A percentile compares a stretch with the other conserved stretches of the same genome.
These are phyloP conservation scores for Dendrolimus punctatus DNA, from an alignment of 1,140 invertebrate species.

Conservation along the genomic window DNA sequence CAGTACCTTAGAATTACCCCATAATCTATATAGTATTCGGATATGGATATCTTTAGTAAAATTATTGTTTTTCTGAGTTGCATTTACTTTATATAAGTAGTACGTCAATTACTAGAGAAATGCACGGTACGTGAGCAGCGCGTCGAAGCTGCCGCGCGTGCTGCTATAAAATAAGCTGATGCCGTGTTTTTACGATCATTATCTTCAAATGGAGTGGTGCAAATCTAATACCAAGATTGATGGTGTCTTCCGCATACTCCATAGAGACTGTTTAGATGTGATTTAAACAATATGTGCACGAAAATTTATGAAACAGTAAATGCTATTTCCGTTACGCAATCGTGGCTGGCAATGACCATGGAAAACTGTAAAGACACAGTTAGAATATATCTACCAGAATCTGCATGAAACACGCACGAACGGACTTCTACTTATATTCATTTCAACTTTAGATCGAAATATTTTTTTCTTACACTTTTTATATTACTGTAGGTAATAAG, in stretches of 20 bases:
- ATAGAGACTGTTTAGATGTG: slow-evolving; percentile 7
- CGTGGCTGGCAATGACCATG: slow-evolving; percentile 16
- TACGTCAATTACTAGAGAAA: slow-evolving; percentile 4
- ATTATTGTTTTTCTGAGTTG: too few species aligned
- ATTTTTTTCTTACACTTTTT: background rate
- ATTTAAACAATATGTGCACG: slow-evolving; percentile 13
- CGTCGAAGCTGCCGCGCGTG: background rate
- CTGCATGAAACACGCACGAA: background rate
- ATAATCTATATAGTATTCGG: too few species aligned
- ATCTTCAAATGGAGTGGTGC: slow-evolving; percentile 22
- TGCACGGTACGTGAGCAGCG: slow-evolving; percentile 23
- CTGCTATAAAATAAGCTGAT: too few species aligned
- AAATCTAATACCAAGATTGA: slow-evolving; percentile 44
- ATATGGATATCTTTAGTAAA: too few species aligned
- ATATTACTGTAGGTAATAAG: background rate
- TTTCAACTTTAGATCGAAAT: background rate
- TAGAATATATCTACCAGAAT: background rate
- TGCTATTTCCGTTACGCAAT: slow-evolving; percentile 43
- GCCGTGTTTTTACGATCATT: slow-evolving; percentile 36
- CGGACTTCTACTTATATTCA: background rate
- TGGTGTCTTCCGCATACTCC: slow-evolving; percentile 40
- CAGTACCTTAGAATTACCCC: too few species aligned
- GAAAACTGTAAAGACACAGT: slow-evolving; percentile 17
- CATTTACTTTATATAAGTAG: too few species aligned
- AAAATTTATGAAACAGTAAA: slow-evolving; percentile 42